A percentile compares a stretch with the other conserved stretches of the same genome.
phyloP scores from a whole-genome alignment of 2,888 invertebrate genomes.

The Xiphydria camelus region DNA sequence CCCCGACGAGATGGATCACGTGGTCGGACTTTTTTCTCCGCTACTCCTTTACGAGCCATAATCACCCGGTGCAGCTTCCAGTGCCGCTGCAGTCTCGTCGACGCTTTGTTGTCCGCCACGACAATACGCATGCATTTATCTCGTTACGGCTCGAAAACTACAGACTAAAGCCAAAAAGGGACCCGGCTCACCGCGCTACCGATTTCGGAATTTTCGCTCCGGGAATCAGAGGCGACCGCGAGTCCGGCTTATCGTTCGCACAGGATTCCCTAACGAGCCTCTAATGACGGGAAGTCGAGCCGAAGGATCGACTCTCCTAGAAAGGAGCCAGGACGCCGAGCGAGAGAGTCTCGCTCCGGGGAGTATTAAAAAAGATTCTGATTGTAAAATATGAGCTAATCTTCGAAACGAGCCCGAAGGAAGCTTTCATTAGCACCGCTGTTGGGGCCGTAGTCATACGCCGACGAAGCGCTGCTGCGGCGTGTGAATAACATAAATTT shows the following conservation, averaged over 20 bases:
- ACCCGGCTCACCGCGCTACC: background rate
- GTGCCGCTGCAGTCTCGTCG: no score
- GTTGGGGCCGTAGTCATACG: background rate
- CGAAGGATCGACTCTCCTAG: background rate
- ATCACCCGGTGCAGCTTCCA: no score
- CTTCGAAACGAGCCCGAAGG: constrained; percentile 2
- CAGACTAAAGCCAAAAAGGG: background rate
- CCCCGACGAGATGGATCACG: no score
- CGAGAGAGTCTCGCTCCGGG: background rate
- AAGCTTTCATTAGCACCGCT: constrained; percentile 23
- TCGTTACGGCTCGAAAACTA: no score
- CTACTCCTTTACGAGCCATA: no score
- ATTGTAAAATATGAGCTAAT: constrained; percentile 24
- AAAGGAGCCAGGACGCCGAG: no score
- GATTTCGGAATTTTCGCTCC: background rate
- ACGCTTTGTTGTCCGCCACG: no score
- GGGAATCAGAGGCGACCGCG: no score
- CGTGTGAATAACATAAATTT: background rate
- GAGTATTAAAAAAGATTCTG: constrained; percentile 8
- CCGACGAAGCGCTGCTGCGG: background rate
- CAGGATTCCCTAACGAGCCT: background rate
- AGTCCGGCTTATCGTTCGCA: background rate
- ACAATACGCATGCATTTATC: no score
- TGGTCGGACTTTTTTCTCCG: no score
- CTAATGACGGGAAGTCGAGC: background rate